phyloP scores from a whole-genome alignment of 2,113 vertebrate species.

The Toxotes chatareus region DNA sequence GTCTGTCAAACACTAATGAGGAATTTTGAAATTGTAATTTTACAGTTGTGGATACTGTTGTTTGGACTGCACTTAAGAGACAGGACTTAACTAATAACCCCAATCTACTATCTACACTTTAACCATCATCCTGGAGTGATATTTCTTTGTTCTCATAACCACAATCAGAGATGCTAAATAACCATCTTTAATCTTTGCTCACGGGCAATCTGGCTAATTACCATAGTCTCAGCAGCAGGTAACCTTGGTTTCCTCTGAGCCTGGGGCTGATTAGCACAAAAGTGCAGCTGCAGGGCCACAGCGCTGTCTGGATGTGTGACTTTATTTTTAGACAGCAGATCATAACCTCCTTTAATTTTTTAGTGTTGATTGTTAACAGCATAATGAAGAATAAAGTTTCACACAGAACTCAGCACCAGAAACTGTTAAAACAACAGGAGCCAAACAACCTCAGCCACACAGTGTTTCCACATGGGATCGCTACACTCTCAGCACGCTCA shows the following conservation, averaged over 20 bases:
- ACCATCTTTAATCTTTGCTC: conserved; percentile 69
- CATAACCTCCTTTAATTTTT: conserved; percentile 57
- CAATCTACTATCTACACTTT: conserved; percentile 19
- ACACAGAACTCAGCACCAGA: neutral
- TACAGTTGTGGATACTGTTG: neutral
- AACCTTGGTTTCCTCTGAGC: conserved; percentile 70
- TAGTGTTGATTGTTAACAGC: conserved; percentile 52
- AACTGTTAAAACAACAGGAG: conserved; percentile 10
- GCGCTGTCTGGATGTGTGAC: conserved; percentile 41
- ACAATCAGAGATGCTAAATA: conserved; percentile 68
- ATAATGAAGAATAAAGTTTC: conserved; percentile 14
- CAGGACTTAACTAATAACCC: conserved; percentile 28
- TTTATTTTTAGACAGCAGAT: conserved; percentile 61
- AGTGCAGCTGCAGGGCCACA: conserved; percentile 61
- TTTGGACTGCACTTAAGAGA: neutral
- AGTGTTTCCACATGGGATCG: neutral
- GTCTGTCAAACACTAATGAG: neutral
- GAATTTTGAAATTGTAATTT: no score
- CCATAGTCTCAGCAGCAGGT: conserved; percentile 66
- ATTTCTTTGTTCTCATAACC: conserved; percentile 56
- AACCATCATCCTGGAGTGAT: conserved; percentile 25
- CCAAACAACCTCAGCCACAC: neutral
- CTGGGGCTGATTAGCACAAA: conserved; percentile 68
- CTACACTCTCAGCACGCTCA: neutral
- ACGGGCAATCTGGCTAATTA: conserved; percentile 69